Percentiles rank a stretch among this genome's conserved stretches.
These are phyloP conservation scores for Pelobates cultripes DNA, from an alignment of 2,797 vertebrate genomes.

Conservation along the genomic window DNA sequence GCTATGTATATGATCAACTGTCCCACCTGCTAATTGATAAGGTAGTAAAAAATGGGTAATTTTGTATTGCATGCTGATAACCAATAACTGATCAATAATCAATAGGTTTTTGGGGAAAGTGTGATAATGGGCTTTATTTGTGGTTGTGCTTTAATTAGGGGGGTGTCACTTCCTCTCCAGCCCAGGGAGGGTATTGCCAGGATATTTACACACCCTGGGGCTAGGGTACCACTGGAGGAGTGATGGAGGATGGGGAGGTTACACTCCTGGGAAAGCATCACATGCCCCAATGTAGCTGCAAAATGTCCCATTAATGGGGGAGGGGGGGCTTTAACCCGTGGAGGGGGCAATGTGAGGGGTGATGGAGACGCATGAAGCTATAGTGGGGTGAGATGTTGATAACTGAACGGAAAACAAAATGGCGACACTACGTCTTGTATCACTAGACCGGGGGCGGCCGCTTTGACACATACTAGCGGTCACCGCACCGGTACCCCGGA, in stretches of 20 bases:
- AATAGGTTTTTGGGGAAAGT: background rate
- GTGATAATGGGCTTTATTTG: background rate
- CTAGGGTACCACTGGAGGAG: conserved; percentile 33
- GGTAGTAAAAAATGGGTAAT: too few relatives aligned
- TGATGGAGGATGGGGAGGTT: conserved; percentile 24
- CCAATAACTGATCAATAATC: conserved; percentile 1
- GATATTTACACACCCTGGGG: background rate
- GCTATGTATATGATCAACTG: too few relatives aligned
- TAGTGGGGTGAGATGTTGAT: conserved; percentile 1
- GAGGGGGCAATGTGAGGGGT: background rate
- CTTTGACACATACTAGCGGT: background rate
- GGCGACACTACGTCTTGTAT: conserved; percentile 46
- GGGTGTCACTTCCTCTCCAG: background rate
- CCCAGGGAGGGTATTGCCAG: background rate
- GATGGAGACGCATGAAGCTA: background rate
- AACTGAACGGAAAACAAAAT: conserved; percentile 50
- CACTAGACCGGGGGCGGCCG: background rate
- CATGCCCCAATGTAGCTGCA: background rate
- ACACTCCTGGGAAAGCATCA: background rate
- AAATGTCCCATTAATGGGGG: background rate
- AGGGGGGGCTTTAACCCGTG: too few relatives aligned
- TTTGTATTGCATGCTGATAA: background rate
- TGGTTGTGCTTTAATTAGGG: background rate
- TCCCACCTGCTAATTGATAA: too few relatives aligned
- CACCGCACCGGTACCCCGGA: background rate